phyloP scores from a whole-genome alignment of 2,797 vertebrate species.

The Prunella strophiata region DNA sequence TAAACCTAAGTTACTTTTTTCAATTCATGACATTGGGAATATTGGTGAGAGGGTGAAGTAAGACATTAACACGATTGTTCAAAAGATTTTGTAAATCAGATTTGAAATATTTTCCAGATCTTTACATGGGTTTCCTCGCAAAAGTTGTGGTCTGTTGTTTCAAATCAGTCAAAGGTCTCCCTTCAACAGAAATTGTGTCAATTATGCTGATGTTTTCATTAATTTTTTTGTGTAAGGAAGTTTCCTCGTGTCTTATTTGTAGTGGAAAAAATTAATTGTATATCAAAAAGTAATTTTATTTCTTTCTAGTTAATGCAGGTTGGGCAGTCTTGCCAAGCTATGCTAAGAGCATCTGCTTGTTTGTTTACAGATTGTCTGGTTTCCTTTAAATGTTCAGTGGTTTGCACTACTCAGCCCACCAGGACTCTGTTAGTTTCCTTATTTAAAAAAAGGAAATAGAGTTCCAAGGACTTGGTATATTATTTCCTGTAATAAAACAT shows the following conservation, averaged over 20 bases:
- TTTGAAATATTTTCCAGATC: neutral
- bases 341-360: neutral
- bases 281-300: neutral
- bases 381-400: neutral
- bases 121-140: neutral
- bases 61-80: neutral
- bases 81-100: neutral
- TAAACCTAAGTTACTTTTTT: neutral
- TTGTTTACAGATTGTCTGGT: neutral
- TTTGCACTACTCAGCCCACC: neutral
- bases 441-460: neutral
- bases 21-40: accelerated
- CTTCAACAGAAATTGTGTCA: neutral
- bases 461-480: neutral
- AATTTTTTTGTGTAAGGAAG: neutral
- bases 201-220: neutral
- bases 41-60: neutral
- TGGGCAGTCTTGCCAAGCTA: neutral
- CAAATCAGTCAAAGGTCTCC: neutral
- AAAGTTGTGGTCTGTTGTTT: neutral
- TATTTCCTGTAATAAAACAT: neutral
- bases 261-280: neutral
- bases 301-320: neutral
- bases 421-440: neutral
- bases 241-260: neutral